Evolutionary conservation across 2,888 invertebrate species (phyloP).

Genomic region (Amphiduros pacificus): DNA sequence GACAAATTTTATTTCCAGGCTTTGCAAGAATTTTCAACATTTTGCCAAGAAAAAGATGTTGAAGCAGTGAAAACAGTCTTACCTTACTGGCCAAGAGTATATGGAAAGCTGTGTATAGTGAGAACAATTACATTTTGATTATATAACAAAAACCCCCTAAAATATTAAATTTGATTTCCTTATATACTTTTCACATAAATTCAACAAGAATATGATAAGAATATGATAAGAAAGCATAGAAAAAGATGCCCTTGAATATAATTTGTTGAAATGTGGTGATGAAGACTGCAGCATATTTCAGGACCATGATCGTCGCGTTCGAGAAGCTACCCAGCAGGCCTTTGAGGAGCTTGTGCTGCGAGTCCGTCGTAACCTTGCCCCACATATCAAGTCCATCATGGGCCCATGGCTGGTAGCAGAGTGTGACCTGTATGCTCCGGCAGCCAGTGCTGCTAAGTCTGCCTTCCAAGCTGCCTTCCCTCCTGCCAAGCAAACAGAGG

Average conservation of each 20-base stretch:
- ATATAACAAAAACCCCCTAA: too few species aligned
- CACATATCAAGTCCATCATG: constrained; percentile 74
- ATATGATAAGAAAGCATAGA: too few species aligned
- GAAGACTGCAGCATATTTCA: too few species aligned
- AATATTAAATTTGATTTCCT: too few species aligned
- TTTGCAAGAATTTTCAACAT: constrained; percentile 76
- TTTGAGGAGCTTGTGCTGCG: constrained; percentile 68
- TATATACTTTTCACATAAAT: too few species aligned
- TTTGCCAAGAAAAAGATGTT: constrained; percentile 72
- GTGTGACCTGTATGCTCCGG: constrained; percentile 84
- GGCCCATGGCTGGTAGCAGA: constrained; percentile 85
- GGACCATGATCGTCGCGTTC: constrained; percentile 80
- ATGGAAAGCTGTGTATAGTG: constrained; percentile 71
- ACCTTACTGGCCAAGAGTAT: constrained; percentile 82
- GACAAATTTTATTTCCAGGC: constrained; percentile 65
- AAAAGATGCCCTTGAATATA: too few species aligned
- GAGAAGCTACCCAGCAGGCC: constrained; percentile 78
- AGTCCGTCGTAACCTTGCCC: constrained; percentile 77
- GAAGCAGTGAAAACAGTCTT: constrained; percentile 71
- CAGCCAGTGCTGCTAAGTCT: constrained; percentile 71
- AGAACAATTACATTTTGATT: too few species aligned
- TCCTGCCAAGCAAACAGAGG: constrained; percentile 75
- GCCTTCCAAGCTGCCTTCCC: constrained; percentile 78
- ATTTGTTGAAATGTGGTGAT: too few species aligned
- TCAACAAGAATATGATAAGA: too few species aligned